phyloP scores from a whole-genome alignment of 2,888 invertebrate species.

The Amphimallon solstitiale region DNA sequence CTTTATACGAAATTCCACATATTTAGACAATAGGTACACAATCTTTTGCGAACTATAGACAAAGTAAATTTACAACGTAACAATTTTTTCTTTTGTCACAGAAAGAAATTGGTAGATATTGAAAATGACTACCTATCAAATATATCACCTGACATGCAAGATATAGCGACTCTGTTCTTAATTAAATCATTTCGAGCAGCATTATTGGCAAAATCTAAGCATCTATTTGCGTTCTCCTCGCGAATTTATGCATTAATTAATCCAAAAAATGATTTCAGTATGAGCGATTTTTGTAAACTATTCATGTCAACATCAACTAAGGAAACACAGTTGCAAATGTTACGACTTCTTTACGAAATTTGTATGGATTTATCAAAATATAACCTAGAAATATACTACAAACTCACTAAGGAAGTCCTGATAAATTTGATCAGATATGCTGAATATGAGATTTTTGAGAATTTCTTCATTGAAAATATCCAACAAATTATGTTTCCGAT shows the following conservation, averaged over 20 bases:
- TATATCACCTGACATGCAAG: not conserved
- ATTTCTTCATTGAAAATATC: constrained; percentile 53
- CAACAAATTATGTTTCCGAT: constrained; percentile 46
- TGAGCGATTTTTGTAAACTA: constrained; percentile 43
- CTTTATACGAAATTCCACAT: too few species aligned
- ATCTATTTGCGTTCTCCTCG: constrained; percentile 50
- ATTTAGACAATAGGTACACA: too few species aligned
- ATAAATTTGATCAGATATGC: constrained; percentile 50
- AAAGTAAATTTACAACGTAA: too few species aligned
- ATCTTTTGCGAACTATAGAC: too few species aligned
- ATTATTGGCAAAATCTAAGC: constrained; percentile 42
- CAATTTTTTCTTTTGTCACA: constrained; percentile 27
- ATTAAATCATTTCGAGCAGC: constrained; percentile 42
- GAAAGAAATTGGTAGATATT: constrained; percentile 35
- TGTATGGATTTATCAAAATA: constrained; percentile 39
- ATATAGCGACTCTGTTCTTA: constrained; percentile 37
- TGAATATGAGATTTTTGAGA: constrained; percentile 50
- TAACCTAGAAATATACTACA: constrained; percentile 46
- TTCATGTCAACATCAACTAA: constrained; percentile 43
- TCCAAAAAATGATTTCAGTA: constrained; percentile 40
- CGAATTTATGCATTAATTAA: constrained; percentile 45
- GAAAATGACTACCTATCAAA: constrained; percentile 40
- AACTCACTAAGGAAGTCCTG: constrained; percentile 49
- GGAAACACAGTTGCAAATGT: constrained; percentile 44
- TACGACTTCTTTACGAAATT: constrained; percentile 47